These are phyloP conservation scores for Regulus satrapa DNA, from an alignment of 2,113 vertebrate species.

Conservation along the genomic window DNA sequence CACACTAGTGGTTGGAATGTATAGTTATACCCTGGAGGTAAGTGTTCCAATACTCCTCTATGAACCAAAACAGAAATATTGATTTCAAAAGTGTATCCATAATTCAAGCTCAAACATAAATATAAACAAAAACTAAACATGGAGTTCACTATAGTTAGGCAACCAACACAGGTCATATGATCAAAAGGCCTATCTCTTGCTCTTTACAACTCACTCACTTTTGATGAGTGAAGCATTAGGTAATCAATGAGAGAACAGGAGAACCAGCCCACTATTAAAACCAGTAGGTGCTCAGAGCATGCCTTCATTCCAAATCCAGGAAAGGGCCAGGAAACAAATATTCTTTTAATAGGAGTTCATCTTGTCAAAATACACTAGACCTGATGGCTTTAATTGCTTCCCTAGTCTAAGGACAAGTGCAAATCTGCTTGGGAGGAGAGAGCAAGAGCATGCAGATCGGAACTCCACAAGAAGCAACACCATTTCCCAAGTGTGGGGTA, in stretches of 20 bases:
- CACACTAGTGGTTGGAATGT: background rate
- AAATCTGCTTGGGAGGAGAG: background rate
- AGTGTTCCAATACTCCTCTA: background rate
- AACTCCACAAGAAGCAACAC: background rate
- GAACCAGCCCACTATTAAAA: background rate
- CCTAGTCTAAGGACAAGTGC: background rate
- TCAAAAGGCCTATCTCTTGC: background rate
- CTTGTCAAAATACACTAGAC: background rate
- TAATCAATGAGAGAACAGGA: background rate
- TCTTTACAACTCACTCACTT: background rate
- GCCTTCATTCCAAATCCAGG: background rate
- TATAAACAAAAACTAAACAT: background rate
- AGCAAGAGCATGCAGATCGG: background rate
- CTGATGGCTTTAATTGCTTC: background rate
- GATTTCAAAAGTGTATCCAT: background rate
- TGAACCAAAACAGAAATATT: background rate
- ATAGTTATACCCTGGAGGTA: background rate
- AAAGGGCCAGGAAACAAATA: background rate
- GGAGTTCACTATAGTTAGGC: background rate
- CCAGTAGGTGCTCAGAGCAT: background rate
- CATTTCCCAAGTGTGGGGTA: background rate
- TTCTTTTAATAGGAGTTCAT: background rate
- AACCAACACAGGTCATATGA: background rate
- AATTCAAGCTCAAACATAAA: background rate
- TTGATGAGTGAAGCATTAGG: background rate